Evolutionary conservation across 23 tunicate genomes (phyloP).

Genomic region (Clavelina lepadiformis): DNA sequence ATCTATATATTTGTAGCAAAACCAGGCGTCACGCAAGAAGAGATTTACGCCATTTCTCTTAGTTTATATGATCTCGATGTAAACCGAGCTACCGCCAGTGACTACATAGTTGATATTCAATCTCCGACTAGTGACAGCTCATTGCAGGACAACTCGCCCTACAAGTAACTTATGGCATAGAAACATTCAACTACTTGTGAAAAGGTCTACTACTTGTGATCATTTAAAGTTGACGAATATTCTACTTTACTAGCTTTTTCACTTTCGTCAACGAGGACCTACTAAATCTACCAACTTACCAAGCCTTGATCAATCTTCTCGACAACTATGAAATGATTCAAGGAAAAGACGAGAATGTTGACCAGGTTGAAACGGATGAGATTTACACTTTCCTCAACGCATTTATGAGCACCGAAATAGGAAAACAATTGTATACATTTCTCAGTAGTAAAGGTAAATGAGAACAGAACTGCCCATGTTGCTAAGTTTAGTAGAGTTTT

Average conservation of each 20-base stretch:
- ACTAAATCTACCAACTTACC: conserved; percentile 24
- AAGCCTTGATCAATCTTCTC: conserved; percentile 29
- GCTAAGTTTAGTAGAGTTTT: too few relatives aligned
- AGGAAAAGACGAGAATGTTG: conserved; percentile 44
- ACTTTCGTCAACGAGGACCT: conserved; percentile 52
- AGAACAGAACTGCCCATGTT: too few relatives aligned
- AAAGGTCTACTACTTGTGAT: neutral
- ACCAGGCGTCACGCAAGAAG: conserved; percentile 15
- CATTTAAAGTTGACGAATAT: neutral
- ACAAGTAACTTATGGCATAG: too few relatives aligned
- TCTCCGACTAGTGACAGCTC: conserved; percentile 28
- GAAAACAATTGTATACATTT: conserved; percentile 46
- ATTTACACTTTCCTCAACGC: conserved; percentile 50
- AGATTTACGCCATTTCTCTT: conserved; percentile 28
- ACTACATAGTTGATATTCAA: conserved; percentile 41
- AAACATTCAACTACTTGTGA: neutral
- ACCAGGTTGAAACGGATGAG: conserved; percentile 34
- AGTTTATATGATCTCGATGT: conserved; percentile 46
- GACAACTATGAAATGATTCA: conserved; percentile 72
- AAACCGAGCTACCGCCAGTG: conserved; percentile 29
- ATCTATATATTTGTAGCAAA: neutral
- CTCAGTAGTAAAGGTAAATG: conserved; percentile 51
- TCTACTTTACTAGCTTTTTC: conserved; percentile 45
- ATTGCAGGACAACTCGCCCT: conserved; percentile 33
- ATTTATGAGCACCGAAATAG: conserved; percentile 42